Evolutionary conservation across 2,113 vertebrate species (phyloP).

Genomic region (Dinomys branickii): DNA sequence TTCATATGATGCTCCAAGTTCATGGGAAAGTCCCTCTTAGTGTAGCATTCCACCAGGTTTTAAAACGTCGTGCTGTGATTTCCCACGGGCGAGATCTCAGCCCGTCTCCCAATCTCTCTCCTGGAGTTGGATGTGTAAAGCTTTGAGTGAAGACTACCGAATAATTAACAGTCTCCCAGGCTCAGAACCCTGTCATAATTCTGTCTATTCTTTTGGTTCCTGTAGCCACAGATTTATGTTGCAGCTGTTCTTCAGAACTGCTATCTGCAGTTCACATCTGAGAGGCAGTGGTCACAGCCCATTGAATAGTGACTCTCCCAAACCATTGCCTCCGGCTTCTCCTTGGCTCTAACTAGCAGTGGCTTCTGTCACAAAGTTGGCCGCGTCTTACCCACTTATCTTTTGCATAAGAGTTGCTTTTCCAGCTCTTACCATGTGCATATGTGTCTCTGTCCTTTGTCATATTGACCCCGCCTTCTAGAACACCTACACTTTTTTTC

Average conservation of each 20-base stretch:
- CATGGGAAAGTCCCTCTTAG: neutral
- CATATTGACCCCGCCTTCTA: neutral
- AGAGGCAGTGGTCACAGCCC: neutral
- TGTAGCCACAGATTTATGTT: neutral
- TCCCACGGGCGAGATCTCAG: neutral
- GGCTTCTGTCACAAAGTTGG: neutral
- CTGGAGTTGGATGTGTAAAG: neutral
- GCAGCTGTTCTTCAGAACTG: neutral
- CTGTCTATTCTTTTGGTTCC: neutral
- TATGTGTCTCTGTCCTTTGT: neutral
- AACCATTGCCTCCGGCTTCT: neutral
- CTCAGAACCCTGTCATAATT: neutral
- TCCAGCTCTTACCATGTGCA: neutral
- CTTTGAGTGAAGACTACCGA: neutral
- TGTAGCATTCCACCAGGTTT: neutral
- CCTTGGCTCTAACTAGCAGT: neutral
- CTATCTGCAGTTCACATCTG: neutral
- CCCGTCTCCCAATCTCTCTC: conserved; percentile 9
- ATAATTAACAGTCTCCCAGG: neutral
- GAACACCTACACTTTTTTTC: neutral
- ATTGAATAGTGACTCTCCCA: neutral
- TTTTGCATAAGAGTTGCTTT: neutral
- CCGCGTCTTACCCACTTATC: neutral
- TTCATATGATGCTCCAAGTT: neutral
- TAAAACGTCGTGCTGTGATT: neutral